Evolutionary conservation across 2,797 vertebrate species (phyloP).

Genomic region (Lycodopsis pacificus): DNA sequence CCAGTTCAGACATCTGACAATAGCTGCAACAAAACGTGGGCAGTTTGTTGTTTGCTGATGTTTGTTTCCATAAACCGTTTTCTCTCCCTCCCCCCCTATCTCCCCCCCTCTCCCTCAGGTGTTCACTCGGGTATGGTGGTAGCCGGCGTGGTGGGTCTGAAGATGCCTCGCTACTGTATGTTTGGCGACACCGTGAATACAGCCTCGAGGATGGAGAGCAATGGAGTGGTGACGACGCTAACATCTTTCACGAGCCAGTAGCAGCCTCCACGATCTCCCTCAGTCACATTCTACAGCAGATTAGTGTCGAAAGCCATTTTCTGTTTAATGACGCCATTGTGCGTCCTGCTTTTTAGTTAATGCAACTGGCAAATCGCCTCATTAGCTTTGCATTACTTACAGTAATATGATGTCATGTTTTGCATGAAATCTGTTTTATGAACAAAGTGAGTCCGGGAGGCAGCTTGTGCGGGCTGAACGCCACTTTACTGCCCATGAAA

Average conservation of each 20-base stretch:
- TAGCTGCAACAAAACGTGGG: not conserved
- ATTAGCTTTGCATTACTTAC: constrained; percentile 54
- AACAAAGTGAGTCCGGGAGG: not conserved
- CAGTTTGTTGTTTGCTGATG: not conserved
- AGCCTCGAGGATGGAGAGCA: constrained; percentile 86
- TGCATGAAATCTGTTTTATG: constrained; percentile 24
- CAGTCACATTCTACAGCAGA: constrained; percentile 21
- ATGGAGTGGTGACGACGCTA: constrained; percentile 78
- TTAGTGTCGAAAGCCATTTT: constrained; percentile 41
- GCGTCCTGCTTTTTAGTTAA: constrained; percentile 48
- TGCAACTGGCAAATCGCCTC: constrained; percentile 43
- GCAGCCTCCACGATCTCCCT: not conserved
- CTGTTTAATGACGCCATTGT: constrained; percentile 28
- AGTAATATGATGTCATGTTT: constrained; percentile 43
- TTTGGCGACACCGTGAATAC: constrained; percentile 84
- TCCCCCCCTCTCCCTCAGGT: constrained; percentile 49
- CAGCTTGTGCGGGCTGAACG: constrained; percentile 25
- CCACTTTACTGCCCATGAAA: not conserved
- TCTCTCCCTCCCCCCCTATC: not conserved
- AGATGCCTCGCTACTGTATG: constrained; percentile 86
- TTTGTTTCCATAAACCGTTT: not conserved
- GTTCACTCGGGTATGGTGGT: constrained; percentile 86
- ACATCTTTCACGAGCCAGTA: constrained; percentile 21
- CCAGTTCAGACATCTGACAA: not conserved
- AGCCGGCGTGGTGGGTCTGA: constrained; percentile 82